phyloP scores from a whole-genome alignment of 2,797 vertebrate genomes.

The Tauraco hartlaubi region DNA sequence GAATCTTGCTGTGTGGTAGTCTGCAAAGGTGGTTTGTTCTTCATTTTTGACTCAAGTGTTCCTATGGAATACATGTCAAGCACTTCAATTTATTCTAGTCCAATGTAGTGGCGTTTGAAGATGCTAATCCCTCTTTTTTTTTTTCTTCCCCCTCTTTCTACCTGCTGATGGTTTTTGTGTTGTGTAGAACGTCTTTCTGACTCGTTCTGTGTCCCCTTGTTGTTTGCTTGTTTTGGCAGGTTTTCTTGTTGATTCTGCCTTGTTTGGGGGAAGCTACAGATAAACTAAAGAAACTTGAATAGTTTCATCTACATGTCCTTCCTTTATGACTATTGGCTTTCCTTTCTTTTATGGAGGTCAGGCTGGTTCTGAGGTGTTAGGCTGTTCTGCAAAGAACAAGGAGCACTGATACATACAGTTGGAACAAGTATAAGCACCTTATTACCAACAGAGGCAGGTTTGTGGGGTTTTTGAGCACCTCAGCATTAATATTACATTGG shows the following conservation, averaged over 20 bases:
- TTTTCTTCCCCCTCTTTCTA: not conserved
- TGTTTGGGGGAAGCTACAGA: not conserved
- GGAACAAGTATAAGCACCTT: not conserved
- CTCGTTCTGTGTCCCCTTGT: not conserved
- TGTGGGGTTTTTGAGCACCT: not conserved
- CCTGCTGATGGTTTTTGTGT: not conserved
- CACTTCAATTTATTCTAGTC: not conserved
- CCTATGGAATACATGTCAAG: not conserved
- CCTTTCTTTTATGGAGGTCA: not conserved
- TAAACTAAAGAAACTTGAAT: not conserved
- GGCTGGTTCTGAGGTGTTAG: not conserved
- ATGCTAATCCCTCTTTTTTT: not conserved
- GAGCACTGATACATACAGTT: not conserved
- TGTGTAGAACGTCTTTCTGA: not conserved
- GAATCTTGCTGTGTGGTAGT: not conserved
- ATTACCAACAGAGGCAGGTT: not conserved
- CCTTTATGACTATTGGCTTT: not conserved
- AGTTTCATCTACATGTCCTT: not conserved
- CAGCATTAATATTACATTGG: not conserved
- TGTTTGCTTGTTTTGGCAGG: fast-evolving
- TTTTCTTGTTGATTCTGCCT: not conserved
- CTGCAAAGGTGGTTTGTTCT: not conserved
- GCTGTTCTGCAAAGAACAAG: not conserved
- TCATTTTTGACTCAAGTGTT: not conserved
- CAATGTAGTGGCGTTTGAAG: not conserved